phyloP scores from a whole-genome alignment of 1,140 invertebrate species.

The Hylyphantes graminicola region DNA sequence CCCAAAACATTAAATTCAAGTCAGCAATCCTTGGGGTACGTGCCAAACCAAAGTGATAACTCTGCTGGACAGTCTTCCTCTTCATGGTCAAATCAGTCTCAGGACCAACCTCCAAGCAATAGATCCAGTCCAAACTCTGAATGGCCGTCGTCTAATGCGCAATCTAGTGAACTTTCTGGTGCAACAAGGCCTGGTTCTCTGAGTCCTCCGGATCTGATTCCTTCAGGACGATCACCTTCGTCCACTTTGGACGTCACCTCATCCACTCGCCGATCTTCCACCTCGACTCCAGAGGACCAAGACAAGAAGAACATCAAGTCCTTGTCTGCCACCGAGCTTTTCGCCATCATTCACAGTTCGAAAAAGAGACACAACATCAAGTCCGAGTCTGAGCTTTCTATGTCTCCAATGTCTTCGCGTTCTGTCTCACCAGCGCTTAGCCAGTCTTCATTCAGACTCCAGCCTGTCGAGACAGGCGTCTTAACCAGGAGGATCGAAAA shows the following conservation, averaged over 20 bases:
- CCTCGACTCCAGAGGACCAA: not conserved
- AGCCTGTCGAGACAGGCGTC: conserved; percentile 38
- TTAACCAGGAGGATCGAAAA: conserved; percentile 7
- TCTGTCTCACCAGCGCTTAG: conserved; percentile 47
- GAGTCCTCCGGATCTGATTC: conserved; percentile 53
- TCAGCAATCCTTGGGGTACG: not conserved
- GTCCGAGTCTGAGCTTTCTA: conserved; percentile 60
- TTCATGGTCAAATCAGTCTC: conserved; percentile 18
- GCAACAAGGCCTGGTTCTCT: conserved; percentile 5
- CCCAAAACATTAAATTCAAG: not conserved
- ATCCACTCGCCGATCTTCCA: conserved; percentile 2
- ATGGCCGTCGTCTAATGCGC: not conserved
- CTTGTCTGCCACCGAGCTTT: conserved; percentile 63
- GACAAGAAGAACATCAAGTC: conserved; percentile 16
- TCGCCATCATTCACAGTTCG: conserved; percentile 63
- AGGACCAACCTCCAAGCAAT: not conserved
- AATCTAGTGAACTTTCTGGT: not conserved
- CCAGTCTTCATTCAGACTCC: conserved; percentile 25
- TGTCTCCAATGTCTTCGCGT: conserved; percentile 59
- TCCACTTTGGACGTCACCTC: conserved; percentile 53
- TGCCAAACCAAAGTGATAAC: conserved; percentile 12
- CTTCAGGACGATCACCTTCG: conserved; percentile 33
- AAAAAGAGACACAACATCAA: conserved; percentile 64
- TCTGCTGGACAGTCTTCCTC: not conserved
- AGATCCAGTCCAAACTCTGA: not conserved